Conservation (phyloP, 2,888 invertebrate species). For the Aspidapion aeneum region DNA sequence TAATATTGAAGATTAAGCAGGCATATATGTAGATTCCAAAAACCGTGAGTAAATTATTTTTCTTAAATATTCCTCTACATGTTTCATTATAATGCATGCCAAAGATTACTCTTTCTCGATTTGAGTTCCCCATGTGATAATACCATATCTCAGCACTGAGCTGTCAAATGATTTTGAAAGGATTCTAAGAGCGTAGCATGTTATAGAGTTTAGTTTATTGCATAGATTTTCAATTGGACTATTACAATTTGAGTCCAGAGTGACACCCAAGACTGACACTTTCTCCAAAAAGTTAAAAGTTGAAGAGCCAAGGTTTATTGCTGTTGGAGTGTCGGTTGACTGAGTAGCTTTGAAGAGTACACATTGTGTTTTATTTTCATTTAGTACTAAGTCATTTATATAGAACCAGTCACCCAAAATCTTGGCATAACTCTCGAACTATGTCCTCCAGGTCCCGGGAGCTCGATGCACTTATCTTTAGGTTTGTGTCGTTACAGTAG, state of each 20-base stretch:
- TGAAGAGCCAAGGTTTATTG: neutral
- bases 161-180: too few species aligned
- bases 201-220: neutral
- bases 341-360: neutral
- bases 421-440: neutral
- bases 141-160: too few species aligned
- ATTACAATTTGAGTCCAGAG: neutral
- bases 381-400: neutral
- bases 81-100: neutral
- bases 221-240: neutral
- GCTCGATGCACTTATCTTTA: neutral
- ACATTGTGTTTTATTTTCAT: neutral
- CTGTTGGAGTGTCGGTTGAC: neutral
- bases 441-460: neutral
- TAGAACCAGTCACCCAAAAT: neutral
- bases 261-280: neutral
- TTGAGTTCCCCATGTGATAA: neutral
- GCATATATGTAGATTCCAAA: neutral
- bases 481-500: neutral
- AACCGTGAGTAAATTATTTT: neutral
- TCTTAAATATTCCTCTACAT: neutral
- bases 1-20: neutral
- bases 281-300: neutral
- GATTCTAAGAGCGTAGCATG: too few species aligned
- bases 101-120: neutral